These are phyloP conservation scores for Datnioides undecimradiatus DNA, from an alignment of 2,113 vertebrate species.

Conservation along the genomic window DNA sequence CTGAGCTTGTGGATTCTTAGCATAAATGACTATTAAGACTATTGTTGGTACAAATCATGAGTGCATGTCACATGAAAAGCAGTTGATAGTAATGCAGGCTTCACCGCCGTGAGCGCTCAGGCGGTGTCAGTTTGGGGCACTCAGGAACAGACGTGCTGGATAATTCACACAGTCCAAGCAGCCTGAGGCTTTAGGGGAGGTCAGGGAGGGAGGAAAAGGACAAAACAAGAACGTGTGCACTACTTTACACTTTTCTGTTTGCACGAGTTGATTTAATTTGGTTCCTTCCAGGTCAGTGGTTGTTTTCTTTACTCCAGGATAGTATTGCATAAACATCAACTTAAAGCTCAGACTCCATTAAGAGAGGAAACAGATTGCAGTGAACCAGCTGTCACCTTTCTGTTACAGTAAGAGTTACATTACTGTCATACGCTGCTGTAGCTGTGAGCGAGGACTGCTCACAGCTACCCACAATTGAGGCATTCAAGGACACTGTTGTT, in stretches of 20 bases:
- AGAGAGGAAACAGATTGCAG: background rate
- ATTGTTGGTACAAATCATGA: too few species aligned
- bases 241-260: too few species aligned
- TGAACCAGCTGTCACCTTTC: background rate
- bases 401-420: background rate
- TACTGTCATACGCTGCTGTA: too few species aligned
- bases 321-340: background rate
- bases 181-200: background rate
- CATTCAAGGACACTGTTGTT: background rate
- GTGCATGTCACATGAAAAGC: too few species aligned
- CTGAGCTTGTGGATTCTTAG: background rate
- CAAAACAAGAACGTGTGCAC: too few species aligned
- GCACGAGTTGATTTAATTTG: background rate
- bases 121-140: too few species aligned
- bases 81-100: too few species aligned
- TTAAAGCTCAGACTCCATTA: background rate
- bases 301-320: background rate
- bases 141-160: background rate
- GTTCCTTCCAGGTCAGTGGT: background rate
- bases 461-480: rapidly evolving
- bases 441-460: background rate
- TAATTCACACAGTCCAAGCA: slow-evolving; percentile 32
- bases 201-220: background rate
- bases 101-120: too few species aligned
- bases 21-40: background rate